Evolutionary conservation across 2,113 vertebrate genomes (phyloP).

Genomic region (Marmota flaviventris): DNA sequence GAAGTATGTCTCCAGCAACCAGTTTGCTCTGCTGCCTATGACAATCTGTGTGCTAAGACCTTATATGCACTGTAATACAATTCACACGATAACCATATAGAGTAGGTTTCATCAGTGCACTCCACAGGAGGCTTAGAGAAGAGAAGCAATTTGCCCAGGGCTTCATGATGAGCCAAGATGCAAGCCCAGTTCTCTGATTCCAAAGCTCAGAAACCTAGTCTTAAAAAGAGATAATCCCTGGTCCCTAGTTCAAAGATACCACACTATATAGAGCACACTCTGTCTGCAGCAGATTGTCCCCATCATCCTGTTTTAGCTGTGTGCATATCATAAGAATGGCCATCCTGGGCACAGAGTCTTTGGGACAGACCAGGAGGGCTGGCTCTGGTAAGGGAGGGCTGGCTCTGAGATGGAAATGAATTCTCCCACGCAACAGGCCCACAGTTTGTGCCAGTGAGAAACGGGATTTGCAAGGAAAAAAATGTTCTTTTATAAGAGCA

Average conservation of each 20-base stretch:
- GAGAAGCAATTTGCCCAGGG: background rate
- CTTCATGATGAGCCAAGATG: background rate
- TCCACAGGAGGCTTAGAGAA: background rate
- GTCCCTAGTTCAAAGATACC: background rate
- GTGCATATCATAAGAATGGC: background rate
- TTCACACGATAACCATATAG: background rate
- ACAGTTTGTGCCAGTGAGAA: constrained; percentile 74
- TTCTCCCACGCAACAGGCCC: constrained; percentile 72
- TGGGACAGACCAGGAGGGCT: constrained; percentile 23
- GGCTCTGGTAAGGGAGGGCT: constrained; percentile 16
- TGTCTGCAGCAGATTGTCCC: background rate
- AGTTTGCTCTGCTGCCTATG: background rate
- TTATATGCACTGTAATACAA: background rate
- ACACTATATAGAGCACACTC: background rate
- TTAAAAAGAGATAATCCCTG: background rate
- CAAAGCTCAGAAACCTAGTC: constrained; percentile 40
- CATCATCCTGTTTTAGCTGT: background rate
- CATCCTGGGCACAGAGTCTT: constrained; percentile 47
- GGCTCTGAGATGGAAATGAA: constrained; percentile 64
- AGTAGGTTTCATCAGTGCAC: background rate
- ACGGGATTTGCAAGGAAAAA: constrained; percentile 63
- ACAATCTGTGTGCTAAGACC: background rate
- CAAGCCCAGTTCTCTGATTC: constrained; percentile 35
- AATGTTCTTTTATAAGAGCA: constrained; percentile 72
- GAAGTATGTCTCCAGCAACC: background rate